Percentiles rank a stretch among this genome's conserved stretches.
phyloP scores from a whole-genome alignment of 2,113 vertebrate species.

The Columba janthina region DNA sequence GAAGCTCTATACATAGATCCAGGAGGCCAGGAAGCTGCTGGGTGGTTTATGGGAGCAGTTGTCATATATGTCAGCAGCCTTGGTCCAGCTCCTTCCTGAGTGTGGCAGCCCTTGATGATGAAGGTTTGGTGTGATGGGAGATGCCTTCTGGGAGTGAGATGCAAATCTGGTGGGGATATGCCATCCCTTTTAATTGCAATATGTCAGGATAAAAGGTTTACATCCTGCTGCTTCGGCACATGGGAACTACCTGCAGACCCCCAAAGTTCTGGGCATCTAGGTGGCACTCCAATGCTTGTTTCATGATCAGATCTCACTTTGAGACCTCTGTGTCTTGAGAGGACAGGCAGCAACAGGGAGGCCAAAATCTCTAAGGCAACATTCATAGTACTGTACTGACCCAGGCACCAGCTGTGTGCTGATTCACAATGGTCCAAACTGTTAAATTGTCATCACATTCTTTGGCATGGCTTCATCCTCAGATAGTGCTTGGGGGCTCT shows the following conservation, averaged over 20 bases:
- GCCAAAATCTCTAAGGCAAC: neutral
- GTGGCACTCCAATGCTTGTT: neutral
- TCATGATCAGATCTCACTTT: neutral
- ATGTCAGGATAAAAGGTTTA: neutral
- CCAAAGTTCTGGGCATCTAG: neutral
- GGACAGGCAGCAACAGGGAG: neutral
- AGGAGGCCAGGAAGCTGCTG: neutral
- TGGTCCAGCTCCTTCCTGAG: neutral
- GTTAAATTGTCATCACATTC: neutral
- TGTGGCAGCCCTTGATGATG: neutral
- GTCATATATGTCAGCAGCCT: neutral
- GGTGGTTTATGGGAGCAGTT: neutral
- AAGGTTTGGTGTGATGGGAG: neutral
- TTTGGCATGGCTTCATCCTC: fast-evolving
- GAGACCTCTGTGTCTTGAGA: neutral
- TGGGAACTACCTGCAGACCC: neutral
- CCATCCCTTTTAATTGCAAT: neutral
- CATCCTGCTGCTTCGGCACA: neutral
- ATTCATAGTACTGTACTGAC: neutral
- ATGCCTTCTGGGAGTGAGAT: neutral
- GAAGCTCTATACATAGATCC: neutral
- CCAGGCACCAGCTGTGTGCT: neutral
- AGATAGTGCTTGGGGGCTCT: neutral
- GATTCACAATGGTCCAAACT: neutral
- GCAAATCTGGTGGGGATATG: fast-evolving